Evolutionary conservation across 2,888 invertebrate genomes (phyloP).

Genomic region (Pollenia griseotomentosa): DNA sequence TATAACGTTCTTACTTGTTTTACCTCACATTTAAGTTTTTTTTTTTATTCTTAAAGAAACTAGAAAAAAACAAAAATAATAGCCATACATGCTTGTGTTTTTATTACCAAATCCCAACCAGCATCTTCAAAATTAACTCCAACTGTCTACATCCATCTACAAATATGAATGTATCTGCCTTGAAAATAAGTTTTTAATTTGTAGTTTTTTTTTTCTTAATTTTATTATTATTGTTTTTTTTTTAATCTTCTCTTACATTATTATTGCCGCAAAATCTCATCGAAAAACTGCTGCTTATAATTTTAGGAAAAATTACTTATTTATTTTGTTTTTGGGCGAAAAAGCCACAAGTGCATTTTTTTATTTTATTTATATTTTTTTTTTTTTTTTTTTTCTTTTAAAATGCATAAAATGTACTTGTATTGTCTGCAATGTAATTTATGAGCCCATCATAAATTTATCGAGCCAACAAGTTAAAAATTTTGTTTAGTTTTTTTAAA

Average conservation of each 20-base stretch:
- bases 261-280: not conserved
- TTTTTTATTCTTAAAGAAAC: no score
- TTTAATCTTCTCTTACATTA: slow-evolving; percentile 13
- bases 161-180: slow-evolving; percentile 31
- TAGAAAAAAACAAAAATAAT: no score
- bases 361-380: no score
- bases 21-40: not conserved
- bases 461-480: slow-evolving; percentile 28
- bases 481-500: slow-evolving; percentile 4
- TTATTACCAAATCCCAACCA: slow-evolving; percentile 42
- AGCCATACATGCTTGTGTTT: not conserved
- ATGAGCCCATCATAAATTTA: slow-evolving; percentile 65
- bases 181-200: slow-evolving; percentile 40
- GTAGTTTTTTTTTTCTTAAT: not conserved
- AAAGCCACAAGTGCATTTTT: not conserved
- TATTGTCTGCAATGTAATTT: slow-evolving; percentile 34
- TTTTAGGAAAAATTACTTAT: not conserved
- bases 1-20: no score
- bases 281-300: not conserved
- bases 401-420: not conserved
- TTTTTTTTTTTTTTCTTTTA: no score
- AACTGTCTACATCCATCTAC: slow-evolving; percentile 27
- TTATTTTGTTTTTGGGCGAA: not conserved
- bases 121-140: slow-evolving; percentile 50
- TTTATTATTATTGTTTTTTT: slow-evolving; percentile 14